Evolutionary conservation across 2,797 vertebrate genomes (phyloP), one percentile per base, ranked within the genome.

Genomic region (Sandelia bainsii): DNA sequence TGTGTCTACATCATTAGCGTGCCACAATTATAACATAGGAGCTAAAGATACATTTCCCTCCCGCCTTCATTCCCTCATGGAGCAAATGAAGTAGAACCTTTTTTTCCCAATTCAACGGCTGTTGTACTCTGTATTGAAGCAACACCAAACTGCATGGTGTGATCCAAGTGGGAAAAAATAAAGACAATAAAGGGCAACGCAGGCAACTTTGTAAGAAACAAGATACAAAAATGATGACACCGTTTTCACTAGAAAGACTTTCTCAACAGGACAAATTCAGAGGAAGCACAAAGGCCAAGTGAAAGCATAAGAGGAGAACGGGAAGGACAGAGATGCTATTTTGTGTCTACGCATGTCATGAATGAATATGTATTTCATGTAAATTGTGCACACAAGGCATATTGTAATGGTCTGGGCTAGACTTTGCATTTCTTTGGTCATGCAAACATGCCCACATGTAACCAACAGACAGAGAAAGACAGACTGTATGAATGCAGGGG

Each of bases 1-100:
- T 83, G 89, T 89, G 88, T 93, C 89, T 91, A 92, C 90, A 92
- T 93, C 91, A 91, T 93, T 94, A 94, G 90, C 68, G 85, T 72
- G 84, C 92, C 93, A 91, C 91, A 94, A 93, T 93, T 94, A 94
- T 87, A 92, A 91, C 89, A 91, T 92, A 64, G 80, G 79, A 93
- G 92, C 89, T 93, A 93, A 94, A 94, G 90, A 93, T 91, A 93
- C 80, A 86, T 81, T 83, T 81, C 75, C 80, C 80, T 85, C 89
- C 80, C 25, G 71, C 80, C 79, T 71, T 59, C 83, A 67, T 68
- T 83, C 76, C 80, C 82, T 87, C 85, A 34, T 77, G 77, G 50
- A 89, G 89, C 87, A 91, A 92, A 92, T 89, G 76, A 91, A 83
- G 80, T 76, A 69, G 59, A 90, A 88, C 77, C 72, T 66, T 20